These are phyloP conservation scores for Petrophora chlorosata DNA, from an alignment of 2,888 invertebrate species.

Conservation along the genomic window DNA sequence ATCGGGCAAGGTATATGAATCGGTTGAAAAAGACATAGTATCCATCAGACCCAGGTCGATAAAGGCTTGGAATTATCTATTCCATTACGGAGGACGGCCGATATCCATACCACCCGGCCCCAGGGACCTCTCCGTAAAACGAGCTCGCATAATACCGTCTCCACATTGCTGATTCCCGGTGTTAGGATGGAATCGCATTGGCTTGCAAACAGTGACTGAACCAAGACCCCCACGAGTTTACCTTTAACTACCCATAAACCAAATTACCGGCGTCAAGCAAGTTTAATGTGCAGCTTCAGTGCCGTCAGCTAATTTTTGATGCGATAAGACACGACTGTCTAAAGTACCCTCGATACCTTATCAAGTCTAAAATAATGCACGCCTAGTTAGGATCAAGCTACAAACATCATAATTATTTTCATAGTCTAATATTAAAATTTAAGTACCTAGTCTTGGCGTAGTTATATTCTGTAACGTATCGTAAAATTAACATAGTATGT, in stretches of 20 bases:
- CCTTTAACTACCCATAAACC: constrained; percentile 23
- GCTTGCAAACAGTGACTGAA: constrained; percentile 19
- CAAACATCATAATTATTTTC: neutral
- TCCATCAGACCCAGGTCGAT: constrained; percentile 30
- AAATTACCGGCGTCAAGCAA: constrained; percentile 20
- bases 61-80: constrained; percentile 49
- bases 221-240: too few relatives aligned
- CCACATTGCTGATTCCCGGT: constrained; percentile 16
- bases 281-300: constrained; percentile 16
- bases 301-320: constrained; percentile 5
- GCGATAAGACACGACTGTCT: constrained; percentile 19
- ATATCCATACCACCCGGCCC: constrained; percentile 43
- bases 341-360: constrained; percentile 2
- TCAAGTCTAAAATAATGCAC: neutral
- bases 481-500: neutral
- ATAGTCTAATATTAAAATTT: constrained; percentile 3
- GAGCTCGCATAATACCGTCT: constrained; percentile 29
- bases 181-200: constrained; percentile 4
- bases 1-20: neutral
- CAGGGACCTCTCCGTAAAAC: constrained; percentile 41
- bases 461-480: neutral
- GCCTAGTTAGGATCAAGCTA: neutral
- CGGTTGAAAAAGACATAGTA: neutral
- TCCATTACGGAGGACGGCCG: constrained; percentile 45
- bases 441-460: neutral